Evolutionary conservation across 2,888 invertebrate species (phyloP).

Genomic region (Lamproptera curius): DNA sequence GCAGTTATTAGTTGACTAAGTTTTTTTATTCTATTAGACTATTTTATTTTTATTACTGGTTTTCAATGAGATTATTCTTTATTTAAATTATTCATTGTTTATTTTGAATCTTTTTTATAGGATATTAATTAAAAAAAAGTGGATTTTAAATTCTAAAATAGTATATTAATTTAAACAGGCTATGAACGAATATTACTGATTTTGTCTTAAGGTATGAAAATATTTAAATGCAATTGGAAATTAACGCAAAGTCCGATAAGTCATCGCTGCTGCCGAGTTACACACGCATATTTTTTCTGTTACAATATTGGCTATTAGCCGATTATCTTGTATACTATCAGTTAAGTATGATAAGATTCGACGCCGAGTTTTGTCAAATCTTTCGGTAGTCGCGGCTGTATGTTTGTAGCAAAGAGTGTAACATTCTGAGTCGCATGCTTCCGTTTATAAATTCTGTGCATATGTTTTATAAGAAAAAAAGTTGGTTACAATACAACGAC

Average conservation of each 20-base stretch:
- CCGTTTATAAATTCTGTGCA: conserved; percentile 21
- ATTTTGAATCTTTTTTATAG: too few species aligned
- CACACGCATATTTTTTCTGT: not conserved
- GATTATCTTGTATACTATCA: conserved; percentile 14
- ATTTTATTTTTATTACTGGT: too few species aligned
- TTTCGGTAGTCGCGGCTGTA: conserved; percentile 6
- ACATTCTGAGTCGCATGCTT: conserved; percentile 8
- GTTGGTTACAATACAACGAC: conserved; percentile 29
- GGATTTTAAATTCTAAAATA: too few species aligned
- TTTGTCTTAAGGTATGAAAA: too few species aligned
- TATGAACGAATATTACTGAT: too few species aligned
- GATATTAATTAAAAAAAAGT: too few species aligned
- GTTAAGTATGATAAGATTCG: conserved; percentile 14
- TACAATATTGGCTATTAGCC: conserved; percentile 13
- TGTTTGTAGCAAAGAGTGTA: not conserved
- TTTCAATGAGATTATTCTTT: too few species aligned
- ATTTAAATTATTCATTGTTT: too few species aligned
- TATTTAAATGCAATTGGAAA: too few species aligned
- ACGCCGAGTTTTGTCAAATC: conserved; percentile 11
- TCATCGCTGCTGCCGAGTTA: not conserved
- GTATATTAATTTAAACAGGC: too few species aligned
- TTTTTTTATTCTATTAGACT: too few species aligned
- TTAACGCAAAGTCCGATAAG: not conserved
- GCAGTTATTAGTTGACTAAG: too few species aligned
- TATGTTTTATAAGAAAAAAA: conserved; percentile 32